Percentiles rank a stretch among this genome's conserved stretches.
These are phyloP conservation scores for Crioceris asparagi DNA, from an alignment of 2,888 invertebrate genomes.

Conservation along the genomic window DNA sequence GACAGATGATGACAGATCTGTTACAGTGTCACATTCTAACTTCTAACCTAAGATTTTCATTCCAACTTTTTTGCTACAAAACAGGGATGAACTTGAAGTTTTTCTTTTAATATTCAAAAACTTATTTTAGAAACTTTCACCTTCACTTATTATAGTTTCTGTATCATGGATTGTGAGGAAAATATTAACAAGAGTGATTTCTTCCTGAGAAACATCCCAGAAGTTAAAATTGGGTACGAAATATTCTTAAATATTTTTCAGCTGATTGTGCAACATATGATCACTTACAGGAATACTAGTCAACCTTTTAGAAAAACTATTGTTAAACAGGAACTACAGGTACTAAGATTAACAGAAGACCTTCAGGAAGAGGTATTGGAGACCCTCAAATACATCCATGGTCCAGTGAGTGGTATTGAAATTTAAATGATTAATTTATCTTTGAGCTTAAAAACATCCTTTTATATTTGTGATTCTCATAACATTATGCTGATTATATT, in stretches of 20 bases:
- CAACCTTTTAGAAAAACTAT: slow-evolving; percentile 37
- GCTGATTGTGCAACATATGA: slow-evolving; percentile 4
- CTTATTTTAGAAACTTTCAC: too few species aligned
- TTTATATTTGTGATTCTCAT: too few species aligned
- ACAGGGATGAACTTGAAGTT: too few species aligned
- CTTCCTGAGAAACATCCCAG: slow-evolving; percentile 50
- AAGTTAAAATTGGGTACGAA: slow-evolving; percentile 48
- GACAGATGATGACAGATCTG: too few species aligned
- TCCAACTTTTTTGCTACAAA: too few species aligned
- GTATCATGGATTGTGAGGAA: slow-evolving; percentile 52
- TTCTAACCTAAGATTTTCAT: too few species aligned
- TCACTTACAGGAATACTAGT: slow-evolving; percentile 15
- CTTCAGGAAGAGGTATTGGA: slow-evolving; percentile 64
- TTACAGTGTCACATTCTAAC: too few species aligned
- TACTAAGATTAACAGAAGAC: slow-evolving; percentile 54
- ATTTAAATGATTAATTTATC: slow-evolving; percentile 4
- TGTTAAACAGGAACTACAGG: slow-evolving; percentile 66
- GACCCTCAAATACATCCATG: slow-evolving; percentile 63
- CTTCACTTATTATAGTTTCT: too few species aligned
- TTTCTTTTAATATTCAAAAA: too few species aligned
- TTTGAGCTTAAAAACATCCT: too few species aligned
- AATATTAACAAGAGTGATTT: slow-evolving; percentile 51
- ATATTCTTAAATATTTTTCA: slow-evolving; percentile 10
- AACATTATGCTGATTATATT: too few species aligned
- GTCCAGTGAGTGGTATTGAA: slow-evolving; percentile 47